Base-by-base conservation (phyloP, 2,797 vertebrate genomes). In the Girardinus metallicus region DNA sequence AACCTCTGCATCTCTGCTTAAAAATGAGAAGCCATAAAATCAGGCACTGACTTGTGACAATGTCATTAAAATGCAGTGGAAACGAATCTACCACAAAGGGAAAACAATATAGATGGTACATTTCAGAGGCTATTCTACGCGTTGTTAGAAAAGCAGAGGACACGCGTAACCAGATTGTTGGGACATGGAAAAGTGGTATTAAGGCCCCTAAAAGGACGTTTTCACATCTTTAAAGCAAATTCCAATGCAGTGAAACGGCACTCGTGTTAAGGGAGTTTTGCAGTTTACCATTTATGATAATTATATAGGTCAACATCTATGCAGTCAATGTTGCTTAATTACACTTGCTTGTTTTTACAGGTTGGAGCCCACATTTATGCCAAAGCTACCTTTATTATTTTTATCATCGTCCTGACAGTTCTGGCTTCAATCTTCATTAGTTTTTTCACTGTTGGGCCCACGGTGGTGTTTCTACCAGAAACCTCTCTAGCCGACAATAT, bases 281-380 rank as follows among this genome's bases (percentile, higher is more conserved):
- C 34, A 16, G 39, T 41, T 36, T 60, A 0, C 51, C 36, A 68
- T 43, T 41, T 70, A 8, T 16, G 31, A 39, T 21, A 23, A 51
- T 53, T 26, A 15, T 12, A 7, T 12, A 39, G 21, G 6, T 74
- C 51, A 53, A n/a, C 34, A 41, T 26, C 66, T 7, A 21, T 70
- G 8, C 10, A 21, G 1, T 46, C 4, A 7, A 9, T 31, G 26
- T 12, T 31, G 4, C 12, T 71, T 36, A 44, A 53, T 76, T 34
- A 12, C n/a, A 77, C 36, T 57, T 53, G 9, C 16, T 74, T 90
- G 18, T 90, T 55, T 31, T 88, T 86, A 31, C 91, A 94, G 92
- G 90, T 95, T 51, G 96, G 96, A 1, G 96, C 97, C 6, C 91
- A 95, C 44, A 96, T 97, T 77, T 97, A 97, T 3, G 94, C 96